Base-by-base conservation (phyloP, 2,113 vertebrate genomes). In the Calidris pugnax region DNA sequence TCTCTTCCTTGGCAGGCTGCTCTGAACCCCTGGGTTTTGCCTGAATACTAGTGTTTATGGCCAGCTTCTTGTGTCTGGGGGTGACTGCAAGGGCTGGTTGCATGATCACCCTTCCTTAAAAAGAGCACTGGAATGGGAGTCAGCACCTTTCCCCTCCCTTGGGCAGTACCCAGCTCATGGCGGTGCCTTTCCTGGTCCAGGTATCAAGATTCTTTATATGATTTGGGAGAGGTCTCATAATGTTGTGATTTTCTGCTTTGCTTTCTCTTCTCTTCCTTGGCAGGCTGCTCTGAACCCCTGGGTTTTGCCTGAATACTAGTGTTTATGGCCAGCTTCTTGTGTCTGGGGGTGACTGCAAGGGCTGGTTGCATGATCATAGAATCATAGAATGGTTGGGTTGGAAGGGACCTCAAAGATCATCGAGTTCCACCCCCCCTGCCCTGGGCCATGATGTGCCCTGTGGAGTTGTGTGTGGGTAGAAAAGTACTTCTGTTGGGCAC, bases 101-200 rank as follows among this genome's bases (percentile, higher is more conserved):
- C 32, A 22, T 32, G n/a, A n/a, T n/a, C n/a, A 4, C 4, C 1
- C 2, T 51, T 2, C 2, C 5, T 10, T 10, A 12, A 13, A 33
- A 35, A 48, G 6, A 28, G 18, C 0, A 10, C 1, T 45, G 47
- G 3, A 3, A 14, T 17, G 9, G 21, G 8, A 24, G 14, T 2
- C 0, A 5, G 10, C 1, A 6, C 4, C 3, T 0, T 43, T 57
- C 14, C 7, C 66, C 14, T 7, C 6, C 0, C 0, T 0, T 26
- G 32, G 33, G 22, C 6, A 12, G 27, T 10, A 3, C 14, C 4
- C 2, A 3, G 26, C 43, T 43, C 4, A 0, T 39, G 48, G 23
- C 1, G 2, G 37, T 28, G 14, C 7, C 4, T 68, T 32, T 51
- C 6, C n/a, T 71, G 26, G 37, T 74, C 33, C 30, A n/a, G 37